These are phyloP conservation scores for Andrena praecox DNA, from an alignment of 2,888 invertebrate genomes.

Conservation along the genomic window DNA sequence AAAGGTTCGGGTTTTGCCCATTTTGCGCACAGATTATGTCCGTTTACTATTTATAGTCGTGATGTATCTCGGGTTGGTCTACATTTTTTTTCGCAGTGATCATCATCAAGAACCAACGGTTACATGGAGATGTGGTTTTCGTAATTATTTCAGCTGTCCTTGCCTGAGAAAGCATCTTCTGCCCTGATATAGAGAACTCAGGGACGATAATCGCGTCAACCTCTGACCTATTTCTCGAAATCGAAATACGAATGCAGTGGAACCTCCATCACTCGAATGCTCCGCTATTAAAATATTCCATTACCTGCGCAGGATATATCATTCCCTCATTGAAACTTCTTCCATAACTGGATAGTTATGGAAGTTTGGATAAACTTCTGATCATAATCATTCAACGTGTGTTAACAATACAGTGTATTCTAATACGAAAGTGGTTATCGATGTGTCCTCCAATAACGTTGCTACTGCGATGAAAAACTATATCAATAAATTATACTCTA, in stretches of 20 bases:
- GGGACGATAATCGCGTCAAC: conserved; percentile 45
- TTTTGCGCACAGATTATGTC: background rate
- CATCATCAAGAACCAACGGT: conserved; percentile 66
- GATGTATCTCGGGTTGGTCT: conserved; percentile 61
- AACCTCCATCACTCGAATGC: too few relatives aligned
- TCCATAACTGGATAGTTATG: too few relatives aligned
- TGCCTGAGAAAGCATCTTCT: conserved; percentile 31
- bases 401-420: too few relatives aligned
- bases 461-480: too few relatives aligned
- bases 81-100: conserved; percentile 55
- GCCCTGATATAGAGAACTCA: conserved; percentile 44
- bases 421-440: too few relatives aligned
- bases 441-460: too few relatives aligned
- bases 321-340: too few relatives aligned
- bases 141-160: conserved; percentile 59
- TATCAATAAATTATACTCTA: too few relatives aligned
- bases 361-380: too few relatives aligned
- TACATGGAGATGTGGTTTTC: conserved; percentile 69
- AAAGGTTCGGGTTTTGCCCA: background rate
- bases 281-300: too few relatives aligned
- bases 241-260: conserved; percentile 6
- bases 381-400: too few relatives aligned
- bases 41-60: conserved; percentile 36
- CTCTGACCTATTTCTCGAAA: conserved; percentile 50
- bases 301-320: too few relatives aligned